phyloP scores from a whole-genome alignment of 53 echinoderm and acorn worm species.

The Astropecten irregularis region DNA sequence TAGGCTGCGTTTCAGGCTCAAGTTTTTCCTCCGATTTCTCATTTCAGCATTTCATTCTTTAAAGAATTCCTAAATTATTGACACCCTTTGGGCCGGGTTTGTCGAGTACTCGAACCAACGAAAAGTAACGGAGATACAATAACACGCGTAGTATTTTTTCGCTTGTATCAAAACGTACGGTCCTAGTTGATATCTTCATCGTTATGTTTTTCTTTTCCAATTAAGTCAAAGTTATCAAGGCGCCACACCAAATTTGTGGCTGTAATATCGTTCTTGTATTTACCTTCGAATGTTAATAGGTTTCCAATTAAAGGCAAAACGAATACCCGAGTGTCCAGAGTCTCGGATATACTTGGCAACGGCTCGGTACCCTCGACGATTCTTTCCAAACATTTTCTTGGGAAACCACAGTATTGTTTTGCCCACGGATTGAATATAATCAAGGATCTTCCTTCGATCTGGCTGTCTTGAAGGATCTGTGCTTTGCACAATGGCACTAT shows the following conservation, averaged over 20 bases:
- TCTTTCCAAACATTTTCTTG: constrained; percentile 43
- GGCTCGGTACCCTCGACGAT: neutral
- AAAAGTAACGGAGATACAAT: too few species aligned
- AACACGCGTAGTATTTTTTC: neutral
- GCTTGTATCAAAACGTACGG: neutral
- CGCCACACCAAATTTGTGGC: too few species aligned
- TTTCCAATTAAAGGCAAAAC: constrained; percentile 72
- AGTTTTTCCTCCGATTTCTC: too few species aligned
- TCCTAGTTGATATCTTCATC: neutral
- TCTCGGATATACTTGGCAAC: neutral
- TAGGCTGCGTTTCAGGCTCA: too few species aligned
- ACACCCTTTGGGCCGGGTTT: too few species aligned
- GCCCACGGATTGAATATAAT: too few species aligned
- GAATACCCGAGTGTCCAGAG: constrained; percentile 4
- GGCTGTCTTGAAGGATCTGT: constrained; percentile 16
- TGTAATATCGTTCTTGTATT: neutral
- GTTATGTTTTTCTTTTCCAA: neutral
- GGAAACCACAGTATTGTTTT: constrained; percentile 83
- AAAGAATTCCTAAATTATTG: too few species aligned
- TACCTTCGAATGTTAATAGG: constrained; percentile 65
- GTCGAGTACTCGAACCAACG: too few species aligned
- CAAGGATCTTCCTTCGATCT: constrained; percentile 25
- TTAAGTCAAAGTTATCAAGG: too few species aligned
- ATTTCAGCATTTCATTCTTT: too few species aligned
- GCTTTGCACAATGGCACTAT: constrained; percentile 27